Evolutionary conservation across 1,140 invertebrate species (phyloP).

Genomic region (Drosophila parvula): DNA sequence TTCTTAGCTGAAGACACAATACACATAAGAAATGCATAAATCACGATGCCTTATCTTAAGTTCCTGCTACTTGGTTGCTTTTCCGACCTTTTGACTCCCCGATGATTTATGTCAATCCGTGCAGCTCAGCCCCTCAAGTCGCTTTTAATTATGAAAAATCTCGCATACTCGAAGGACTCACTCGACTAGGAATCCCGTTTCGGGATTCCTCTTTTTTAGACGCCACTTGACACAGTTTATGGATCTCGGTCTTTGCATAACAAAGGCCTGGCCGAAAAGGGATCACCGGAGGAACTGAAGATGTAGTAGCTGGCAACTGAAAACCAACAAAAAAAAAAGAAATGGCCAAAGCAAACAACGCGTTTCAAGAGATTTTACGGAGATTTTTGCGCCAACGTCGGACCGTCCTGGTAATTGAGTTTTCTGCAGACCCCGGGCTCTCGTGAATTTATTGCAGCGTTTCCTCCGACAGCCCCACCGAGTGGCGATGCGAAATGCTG

Average conservation of each 20-base stretch:
- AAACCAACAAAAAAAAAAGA: constrained; percentile 28
- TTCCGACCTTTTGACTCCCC: background rate
- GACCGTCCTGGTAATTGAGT: constrained; percentile 62
- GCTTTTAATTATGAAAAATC: constrained; percentile 71
- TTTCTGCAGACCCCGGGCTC: constrained; percentile 26
- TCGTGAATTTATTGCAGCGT: constrained; percentile 50
- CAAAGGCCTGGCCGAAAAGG: constrained; percentile 46
- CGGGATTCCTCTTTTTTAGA: constrained; percentile 1
- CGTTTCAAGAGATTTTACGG: constrained; percentile 40
- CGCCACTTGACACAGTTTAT: constrained; percentile 69
- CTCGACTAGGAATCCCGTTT: background rate
- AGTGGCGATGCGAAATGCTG: constrained; percentile 30
- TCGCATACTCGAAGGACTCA: constrained; percentile 6
- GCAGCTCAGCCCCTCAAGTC: constrained; percentile 47
- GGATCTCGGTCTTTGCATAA: constrained; percentile 64
- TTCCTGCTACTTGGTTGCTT: constrained; percentile 17
- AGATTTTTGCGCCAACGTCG: constrained; percentile 41
- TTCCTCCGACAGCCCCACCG: constrained; percentile 17
- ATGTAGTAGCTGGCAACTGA: background rate
- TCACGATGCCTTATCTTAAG: constrained; percentile 46
- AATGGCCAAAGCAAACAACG: constrained; percentile 56
- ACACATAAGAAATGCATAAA: constrained; percentile 31
- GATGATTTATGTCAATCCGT: constrained; percentile 69
- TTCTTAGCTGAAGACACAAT: background rate
- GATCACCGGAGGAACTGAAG: constrained; percentile 3